Conservation (phyloP, 2,797 vertebrate genomes). For the Cyprinella venusta region DNA sequence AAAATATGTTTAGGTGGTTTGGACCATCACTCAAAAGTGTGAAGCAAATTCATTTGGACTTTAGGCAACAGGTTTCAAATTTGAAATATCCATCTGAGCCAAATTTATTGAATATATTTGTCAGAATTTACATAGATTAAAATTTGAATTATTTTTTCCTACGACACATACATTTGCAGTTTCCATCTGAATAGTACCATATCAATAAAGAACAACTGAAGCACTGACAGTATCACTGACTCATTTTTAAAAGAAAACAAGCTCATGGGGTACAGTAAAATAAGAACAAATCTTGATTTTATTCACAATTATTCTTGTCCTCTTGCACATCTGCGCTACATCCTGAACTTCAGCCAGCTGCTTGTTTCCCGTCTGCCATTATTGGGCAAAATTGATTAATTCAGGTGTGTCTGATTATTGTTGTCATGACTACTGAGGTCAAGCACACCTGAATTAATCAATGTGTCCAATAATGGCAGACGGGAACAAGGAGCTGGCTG, state of each 20-base stretch:
- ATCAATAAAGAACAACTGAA: conserved; percentile 72
- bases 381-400: too few relatives aligned
- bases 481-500: too few relatives aligned
- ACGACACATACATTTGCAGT: conserved; percentile 51
- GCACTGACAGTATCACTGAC: conserved; percentile 42
- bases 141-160: conserved; percentile 57
- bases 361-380: too few relatives aligned
- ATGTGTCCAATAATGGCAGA: too few relatives aligned
- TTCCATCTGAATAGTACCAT: conserved; percentile 68
- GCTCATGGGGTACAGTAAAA: not conserved
- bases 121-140: conserved; percentile 27
- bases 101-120: conserved; percentile 40
- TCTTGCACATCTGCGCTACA: too few relatives aligned
- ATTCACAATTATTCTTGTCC: not conserved
- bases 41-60: not conserved
- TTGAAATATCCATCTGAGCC: conserved; percentile 44
- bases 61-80: conserved; percentile 6
- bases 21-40: conserved; percentile 25
- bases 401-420: too few relatives aligned
- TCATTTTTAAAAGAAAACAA: conserved; percentile 21
- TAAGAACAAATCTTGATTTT: not conserved
- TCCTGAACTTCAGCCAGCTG: too few relatives aligned
- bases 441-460: too few relatives aligned
- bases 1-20: conserved; percentile 41
- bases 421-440: too few relatives aligned